Evolutionary conservation across 2,888 invertebrate species (phyloP).

Genomic region (Aphodius granarius): DNA sequence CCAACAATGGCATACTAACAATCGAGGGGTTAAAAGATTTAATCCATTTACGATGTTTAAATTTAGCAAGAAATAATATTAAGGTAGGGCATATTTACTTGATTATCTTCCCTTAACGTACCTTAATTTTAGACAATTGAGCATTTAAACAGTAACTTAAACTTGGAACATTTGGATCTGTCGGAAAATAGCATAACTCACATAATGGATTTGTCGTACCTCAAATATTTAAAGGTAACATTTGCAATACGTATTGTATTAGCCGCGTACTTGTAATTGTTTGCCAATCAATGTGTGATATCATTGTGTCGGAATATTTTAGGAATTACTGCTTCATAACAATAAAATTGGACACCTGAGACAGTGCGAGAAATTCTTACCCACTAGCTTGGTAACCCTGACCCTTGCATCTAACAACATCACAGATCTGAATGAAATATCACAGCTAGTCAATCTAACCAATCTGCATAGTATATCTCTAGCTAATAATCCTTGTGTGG

Average conservation of each 20-base stretch:
- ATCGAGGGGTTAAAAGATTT: slow-evolving; percentile 90
- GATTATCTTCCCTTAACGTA: neutral
- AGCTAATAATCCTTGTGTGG: slow-evolving; percentile 85
- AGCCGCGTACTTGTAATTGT: slow-evolving; percentile 10
- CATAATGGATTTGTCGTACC: slow-evolving; percentile 81
- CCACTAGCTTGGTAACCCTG: slow-evolving; percentile 71
- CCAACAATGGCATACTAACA: slow-evolving; percentile 84
- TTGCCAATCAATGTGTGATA: slow-evolving; percentile 14
- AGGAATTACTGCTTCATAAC: slow-evolving; percentile 84
- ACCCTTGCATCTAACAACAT: slow-evolving; percentile 83
- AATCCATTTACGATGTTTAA: slow-evolving; percentile 76
- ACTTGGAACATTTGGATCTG: slow-evolving; percentile 82
- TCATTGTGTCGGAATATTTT: slow-evolving; percentile 37
- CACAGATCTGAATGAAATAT: slow-evolving; percentile 83
- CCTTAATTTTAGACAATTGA: slow-evolving; percentile 70
- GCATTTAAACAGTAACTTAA: slow-evolving; percentile 79
- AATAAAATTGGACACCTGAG: slow-evolving; percentile 82
- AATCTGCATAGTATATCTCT: slow-evolving; percentile 81
- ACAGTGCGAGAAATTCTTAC: slow-evolving; percentile 82
- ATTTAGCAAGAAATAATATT: slow-evolving; percentile 86
- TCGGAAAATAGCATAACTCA: slow-evolving; percentile 87
- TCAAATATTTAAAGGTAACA: slow-evolving; percentile 79
- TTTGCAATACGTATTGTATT: slow-evolving; percentile 3
- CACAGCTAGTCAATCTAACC: slow-evolving; percentile 74
- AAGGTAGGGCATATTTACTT: slow-evolving; percentile 59